phyloP scores from a whole-genome alignment of 2,113 vertebrate genomes.

The Bujurquina vittata region DNA sequence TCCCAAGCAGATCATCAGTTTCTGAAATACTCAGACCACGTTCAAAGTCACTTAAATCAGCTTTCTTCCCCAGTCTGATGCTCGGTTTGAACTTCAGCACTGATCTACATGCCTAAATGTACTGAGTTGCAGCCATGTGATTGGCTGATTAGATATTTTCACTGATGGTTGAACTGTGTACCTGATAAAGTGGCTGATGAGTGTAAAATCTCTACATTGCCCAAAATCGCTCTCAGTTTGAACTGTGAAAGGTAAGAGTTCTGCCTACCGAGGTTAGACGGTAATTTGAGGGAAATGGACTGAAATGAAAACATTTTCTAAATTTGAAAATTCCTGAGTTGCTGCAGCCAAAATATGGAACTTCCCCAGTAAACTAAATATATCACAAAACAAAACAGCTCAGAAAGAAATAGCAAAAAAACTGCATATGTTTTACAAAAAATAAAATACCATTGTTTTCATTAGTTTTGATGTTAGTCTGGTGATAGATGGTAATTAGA shows the following conservation, averaged over 20 bases:
- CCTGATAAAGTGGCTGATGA: neutral
- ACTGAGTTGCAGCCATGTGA: neutral
- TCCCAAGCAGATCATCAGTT: neutral
- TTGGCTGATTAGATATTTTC: neutral
- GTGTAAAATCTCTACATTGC: neutral
- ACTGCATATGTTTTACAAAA: too few species aligned
- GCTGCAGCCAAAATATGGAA: neutral
- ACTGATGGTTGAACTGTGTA: neutral
- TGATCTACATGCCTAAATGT: too few species aligned
- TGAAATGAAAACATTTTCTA: neutral
- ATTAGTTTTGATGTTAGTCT: too few species aligned
- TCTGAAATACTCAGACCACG: neutral
- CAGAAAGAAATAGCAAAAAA: too few species aligned
- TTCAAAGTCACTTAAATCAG: neutral
- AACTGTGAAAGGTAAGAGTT: neutral
- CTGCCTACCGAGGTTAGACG: neutral
- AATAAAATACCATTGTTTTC: too few species aligned
- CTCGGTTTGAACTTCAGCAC: neutral
- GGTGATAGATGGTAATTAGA: too few species aligned
- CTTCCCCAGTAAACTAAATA: too few species aligned
- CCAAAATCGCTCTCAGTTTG: neutral
- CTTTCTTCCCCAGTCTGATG: neutral
- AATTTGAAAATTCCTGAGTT: neutral
- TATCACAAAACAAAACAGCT: too few species aligned
- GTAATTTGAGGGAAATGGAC: neutral